Conservation (phyloP, 2,113 vertebrate species). For the Trochalopteron elliotii region DNA sequence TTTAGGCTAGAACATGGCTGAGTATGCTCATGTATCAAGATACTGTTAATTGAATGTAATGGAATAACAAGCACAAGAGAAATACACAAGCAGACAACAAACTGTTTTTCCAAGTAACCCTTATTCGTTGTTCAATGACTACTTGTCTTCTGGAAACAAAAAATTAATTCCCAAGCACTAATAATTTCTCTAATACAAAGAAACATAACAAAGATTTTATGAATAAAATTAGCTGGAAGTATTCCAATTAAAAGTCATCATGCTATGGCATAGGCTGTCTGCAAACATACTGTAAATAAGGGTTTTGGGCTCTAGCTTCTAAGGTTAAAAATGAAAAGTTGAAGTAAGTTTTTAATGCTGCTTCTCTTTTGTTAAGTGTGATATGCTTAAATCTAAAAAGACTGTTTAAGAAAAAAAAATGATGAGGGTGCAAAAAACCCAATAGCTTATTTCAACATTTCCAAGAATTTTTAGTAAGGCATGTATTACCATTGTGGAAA, state of each 20-base stretch:
- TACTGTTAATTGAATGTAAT: neutral
- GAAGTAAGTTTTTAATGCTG: neutral
- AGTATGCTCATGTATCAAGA: neutral
- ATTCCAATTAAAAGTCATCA: neutral
- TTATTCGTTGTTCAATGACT: neutral
- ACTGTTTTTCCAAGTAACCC: neutral
- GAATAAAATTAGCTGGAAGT: neutral
- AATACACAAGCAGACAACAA: neutral
- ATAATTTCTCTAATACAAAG: neutral
- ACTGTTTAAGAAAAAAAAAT: neutral
- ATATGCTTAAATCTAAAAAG: neutral
- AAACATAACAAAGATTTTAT: neutral
- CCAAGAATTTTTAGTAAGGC: neutral
- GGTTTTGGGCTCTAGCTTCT: neutral
- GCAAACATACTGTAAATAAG: accelerated
- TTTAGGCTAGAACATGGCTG: neutral
- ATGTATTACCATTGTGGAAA: neutral
- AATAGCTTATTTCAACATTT: neutral
- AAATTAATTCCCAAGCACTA: neutral
- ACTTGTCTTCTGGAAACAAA: neutral
- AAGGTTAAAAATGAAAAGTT: neutral
- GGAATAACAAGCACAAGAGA: neutral
- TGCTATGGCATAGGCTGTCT: neutral
- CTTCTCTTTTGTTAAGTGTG: neutral
- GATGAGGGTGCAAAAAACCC: neutral